Evolutionary conservation across 2,113 vertebrate species (phyloP).

Genomic region (Ciconia boyciana): DNA sequence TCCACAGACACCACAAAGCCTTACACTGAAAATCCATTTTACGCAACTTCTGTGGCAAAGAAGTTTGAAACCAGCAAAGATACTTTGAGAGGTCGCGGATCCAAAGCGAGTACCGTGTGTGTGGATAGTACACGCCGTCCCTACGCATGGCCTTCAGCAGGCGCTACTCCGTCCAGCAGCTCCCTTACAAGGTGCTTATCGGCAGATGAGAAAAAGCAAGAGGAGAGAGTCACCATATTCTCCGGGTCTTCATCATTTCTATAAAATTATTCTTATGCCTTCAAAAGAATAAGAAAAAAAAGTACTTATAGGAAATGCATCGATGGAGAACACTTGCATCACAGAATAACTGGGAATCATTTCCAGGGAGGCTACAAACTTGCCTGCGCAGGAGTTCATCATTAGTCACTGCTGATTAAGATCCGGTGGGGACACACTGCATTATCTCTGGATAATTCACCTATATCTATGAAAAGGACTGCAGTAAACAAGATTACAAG

Average conservation of each 20-base stretch:
- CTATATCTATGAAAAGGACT: not conserved
- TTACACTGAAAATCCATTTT: not conserved
- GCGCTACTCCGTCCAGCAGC: not conserved
- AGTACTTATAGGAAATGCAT: not conserved
- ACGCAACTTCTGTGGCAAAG: not conserved
- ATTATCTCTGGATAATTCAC: not conserved
- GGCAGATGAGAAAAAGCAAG: not conserved
- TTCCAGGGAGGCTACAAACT: not conserved
- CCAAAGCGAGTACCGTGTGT: accelerated
- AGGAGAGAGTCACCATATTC: not conserved
- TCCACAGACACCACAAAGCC: accelerated
- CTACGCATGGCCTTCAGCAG: accelerated
- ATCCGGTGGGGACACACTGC: not conserved
- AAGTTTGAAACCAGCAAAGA: not conserved
- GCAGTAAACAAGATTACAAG: not conserved
- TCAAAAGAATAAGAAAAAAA: not conserved
- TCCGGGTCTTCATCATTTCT: not conserved
- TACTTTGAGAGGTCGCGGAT: not conserved
- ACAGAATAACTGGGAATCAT: not conserved
- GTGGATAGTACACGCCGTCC: accelerated
- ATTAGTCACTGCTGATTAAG: not conserved
- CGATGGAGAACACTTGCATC: not conserved
- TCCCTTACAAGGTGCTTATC: too few relatives aligned
- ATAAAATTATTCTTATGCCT: not conserved
- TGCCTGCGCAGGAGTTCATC: not conserved